Conservation (phyloP, 2,113 vertebrate genomes). For the Rhinoptilus africanus region DNA sequence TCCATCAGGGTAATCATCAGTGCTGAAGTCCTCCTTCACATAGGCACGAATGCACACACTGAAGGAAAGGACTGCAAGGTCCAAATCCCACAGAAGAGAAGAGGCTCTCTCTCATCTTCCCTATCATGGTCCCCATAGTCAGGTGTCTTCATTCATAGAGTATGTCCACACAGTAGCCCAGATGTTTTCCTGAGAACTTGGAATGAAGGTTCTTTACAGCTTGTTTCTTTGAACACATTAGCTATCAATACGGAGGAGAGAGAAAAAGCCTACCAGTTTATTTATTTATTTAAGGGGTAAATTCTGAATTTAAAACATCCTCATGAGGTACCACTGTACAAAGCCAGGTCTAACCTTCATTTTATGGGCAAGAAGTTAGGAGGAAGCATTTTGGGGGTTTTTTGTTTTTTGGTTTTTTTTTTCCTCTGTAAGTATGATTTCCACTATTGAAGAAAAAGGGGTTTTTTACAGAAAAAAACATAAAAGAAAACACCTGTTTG, state of each 20-base stretch:
- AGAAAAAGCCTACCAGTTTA: not conserved
- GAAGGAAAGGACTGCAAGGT: not conserved
- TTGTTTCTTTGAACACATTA: not conserved
- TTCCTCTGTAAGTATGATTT: not conserved
- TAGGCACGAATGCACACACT: not conserved
- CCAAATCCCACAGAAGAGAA: not conserved
- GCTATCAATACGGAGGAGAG: not conserved
- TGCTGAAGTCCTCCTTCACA: not conserved
- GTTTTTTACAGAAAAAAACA: constrained; percentile 28
- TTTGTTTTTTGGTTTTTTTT: not conserved
- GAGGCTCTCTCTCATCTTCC: not conserved
- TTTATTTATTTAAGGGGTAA: not conserved
- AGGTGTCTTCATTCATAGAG: not conserved
- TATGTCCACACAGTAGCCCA: not conserved
- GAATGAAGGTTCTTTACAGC: not conserved
- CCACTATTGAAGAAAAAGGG: not conserved
- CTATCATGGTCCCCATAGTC: not conserved
- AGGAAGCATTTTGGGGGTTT: not conserved
- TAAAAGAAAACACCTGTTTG: constrained; percentile 88
- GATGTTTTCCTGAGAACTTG: not conserved
- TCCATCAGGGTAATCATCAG: not conserved
- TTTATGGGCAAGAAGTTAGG: constrained; percentile 3
- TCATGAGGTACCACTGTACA: not conserved
- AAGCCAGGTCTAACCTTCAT: not conserved
- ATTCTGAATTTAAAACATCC: not conserved